Evolutionary conservation across 2,113 vertebrate species (phyloP).

Genomic region (Lycaon pictus): DNA sequence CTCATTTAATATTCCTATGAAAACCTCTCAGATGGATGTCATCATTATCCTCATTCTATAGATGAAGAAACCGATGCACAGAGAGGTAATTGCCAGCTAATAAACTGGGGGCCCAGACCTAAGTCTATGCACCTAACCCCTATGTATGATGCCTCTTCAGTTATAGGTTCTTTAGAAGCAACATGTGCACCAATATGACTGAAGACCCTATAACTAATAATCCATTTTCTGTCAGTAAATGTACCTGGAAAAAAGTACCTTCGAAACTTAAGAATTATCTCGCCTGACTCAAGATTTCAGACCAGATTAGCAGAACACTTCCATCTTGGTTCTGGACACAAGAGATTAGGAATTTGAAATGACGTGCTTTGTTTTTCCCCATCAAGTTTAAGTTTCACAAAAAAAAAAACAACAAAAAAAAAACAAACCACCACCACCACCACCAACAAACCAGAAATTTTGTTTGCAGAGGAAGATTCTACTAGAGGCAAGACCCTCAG

Average conservation of each 20-base stretch:
- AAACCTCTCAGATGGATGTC: neutral
- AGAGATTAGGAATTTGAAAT: neutral
- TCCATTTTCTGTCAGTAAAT: neutral
- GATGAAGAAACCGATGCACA: neutral
- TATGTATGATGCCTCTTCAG: accelerated
- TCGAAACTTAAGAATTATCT: neutral
- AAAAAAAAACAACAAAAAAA: neutral
- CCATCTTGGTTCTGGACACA: neutral
- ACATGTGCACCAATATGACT: accelerated
- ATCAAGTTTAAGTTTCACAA: neutral
- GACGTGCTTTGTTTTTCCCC: neutral
- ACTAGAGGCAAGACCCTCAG: neutral
- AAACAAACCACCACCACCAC: too few species aligned
- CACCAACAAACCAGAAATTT: neutral
- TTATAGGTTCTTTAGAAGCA: accelerated
- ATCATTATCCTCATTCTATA: neutral
- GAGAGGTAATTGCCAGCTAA: neutral
- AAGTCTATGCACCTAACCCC: too few species aligned
- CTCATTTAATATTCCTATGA: neutral
- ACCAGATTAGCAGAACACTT: neutral
- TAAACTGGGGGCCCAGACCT: neutral
- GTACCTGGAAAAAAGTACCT: neutral
- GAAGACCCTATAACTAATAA: neutral
- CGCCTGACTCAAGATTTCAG: neutral
- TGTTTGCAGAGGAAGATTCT: neutral